phyloP scores from a whole-genome alignment of 2,797 vertebrate species.

The Catharus ustulatus region DNA sequence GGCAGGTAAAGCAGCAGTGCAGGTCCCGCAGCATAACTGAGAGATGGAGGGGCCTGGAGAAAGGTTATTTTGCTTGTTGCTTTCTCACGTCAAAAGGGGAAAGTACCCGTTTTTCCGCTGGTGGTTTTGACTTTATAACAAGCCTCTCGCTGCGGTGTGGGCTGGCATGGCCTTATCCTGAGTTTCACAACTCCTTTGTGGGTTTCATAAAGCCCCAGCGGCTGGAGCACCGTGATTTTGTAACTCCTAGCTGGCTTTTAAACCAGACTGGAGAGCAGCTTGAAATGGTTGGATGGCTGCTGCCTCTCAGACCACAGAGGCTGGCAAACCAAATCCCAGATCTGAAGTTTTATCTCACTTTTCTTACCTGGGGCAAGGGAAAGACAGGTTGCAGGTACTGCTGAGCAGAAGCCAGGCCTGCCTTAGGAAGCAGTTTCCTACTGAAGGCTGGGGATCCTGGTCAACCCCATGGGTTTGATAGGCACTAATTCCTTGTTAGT shows the following conservation, averaged over 20 bases:
- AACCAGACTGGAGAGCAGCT: neutral
- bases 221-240: conserved; percentile 4
- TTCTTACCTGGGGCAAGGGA: neutral
- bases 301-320: neutral
- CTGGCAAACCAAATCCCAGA: neutral
- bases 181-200: conserved; percentile 19
- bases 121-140: neutral
- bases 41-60: neutral
- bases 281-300: neutral
- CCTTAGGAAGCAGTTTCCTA: neutral
- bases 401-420: neutral
- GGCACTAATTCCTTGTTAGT: neutral
- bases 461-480: neutral
- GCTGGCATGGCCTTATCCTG: neutral
- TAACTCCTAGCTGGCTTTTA: conserved; percentile 6
- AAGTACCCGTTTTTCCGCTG: neutral
- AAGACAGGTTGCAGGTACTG: neutral
- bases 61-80: neutral
- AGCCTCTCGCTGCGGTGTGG: fast-evolving
- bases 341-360: neutral
- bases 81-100: neutral
- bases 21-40: fast-evolving
- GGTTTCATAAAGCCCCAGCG: conserved; percentile 31
- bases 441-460: neutral
- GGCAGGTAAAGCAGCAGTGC: neutral